phyloP scores from a whole-genome alignment of 2,888 invertebrate species.

The Doris montereyensis region DNA sequence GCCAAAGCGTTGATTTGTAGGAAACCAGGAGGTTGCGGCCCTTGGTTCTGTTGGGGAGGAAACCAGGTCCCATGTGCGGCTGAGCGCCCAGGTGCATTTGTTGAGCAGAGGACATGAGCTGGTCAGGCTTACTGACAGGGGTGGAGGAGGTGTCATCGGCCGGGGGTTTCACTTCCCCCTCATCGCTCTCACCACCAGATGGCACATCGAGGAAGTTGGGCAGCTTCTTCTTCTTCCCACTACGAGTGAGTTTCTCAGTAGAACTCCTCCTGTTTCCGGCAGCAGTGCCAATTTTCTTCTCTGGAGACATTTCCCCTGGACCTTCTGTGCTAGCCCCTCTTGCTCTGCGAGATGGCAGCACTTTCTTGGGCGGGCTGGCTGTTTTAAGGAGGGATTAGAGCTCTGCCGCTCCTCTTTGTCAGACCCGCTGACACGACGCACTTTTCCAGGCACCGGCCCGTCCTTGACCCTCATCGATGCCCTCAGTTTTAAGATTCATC shows the following conservation, averaged over 20 bases:
- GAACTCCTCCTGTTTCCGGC: neutral
- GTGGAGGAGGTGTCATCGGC: too few relatives aligned
- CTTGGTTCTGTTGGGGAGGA: too few relatives aligned
- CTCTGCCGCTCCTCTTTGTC: too few relatives aligned
- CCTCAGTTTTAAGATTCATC: too few relatives aligned
- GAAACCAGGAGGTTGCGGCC: too few relatives aligned
- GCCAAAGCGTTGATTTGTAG: too few relatives aligned
- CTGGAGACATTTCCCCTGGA: neutral
- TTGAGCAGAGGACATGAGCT: too few relatives aligned
- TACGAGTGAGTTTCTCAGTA: neutral
- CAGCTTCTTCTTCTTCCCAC: slow-evolving; percentile 34
- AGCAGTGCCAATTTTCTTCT: neutral
- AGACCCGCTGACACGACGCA: slow-evolving; percentile 29
- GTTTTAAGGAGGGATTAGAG: too few relatives aligned
- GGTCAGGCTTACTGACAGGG: too few relatives aligned
- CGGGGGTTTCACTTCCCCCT: slow-evolving; percentile 20
- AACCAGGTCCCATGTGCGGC: neutral
- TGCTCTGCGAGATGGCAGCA: neutral
- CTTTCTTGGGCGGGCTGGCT: neutral
- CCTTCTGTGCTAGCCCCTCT: neutral
- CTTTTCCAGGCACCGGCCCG: slow-evolving; percentile 26
- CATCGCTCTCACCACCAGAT: slow-evolving; percentile 43
- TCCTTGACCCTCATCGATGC: too few relatives aligned
- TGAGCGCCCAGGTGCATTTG: too few relatives aligned
- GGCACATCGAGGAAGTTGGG: slow-evolving; percentile 40